Base-by-base conservation (phyloP, 2,888 invertebrate species). In the Drosophila fungiperda region DNA sequence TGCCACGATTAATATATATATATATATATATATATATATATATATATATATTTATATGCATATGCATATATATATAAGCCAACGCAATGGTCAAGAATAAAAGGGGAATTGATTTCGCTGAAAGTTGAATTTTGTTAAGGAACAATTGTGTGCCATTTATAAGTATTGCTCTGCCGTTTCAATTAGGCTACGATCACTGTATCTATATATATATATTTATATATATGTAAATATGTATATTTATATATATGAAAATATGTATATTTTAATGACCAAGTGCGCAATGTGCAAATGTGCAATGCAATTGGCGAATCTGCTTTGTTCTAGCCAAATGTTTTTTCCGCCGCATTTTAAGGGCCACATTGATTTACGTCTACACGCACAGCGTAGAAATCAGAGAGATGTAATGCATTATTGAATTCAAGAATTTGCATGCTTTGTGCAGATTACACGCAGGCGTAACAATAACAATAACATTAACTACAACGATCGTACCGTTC, bases 401-500 rank as follows among this genome's bases (percentile, higher is more conserved):
- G 36, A 52, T 32, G 11, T 11, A 26, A 80, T 73, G 76, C 67
- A 17, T 59, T 72, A 72, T 78, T 45, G 64, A 59, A 68, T 48
- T 76, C n/a, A 55, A 68, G 68, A 70, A 64, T 80, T 76, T 57
- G 32, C 36, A 59, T 68, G 66, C 49, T 61, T 58, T 63, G 36
- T 42, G 61, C 42, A 59, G 26, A 49, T 49, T 15, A 49, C 48
- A 60, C 36, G 65, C 55, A 57, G 38, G 50, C 54, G 35, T 55
- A 38, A 38, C 54, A 55, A 55, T 12, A 55, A 38, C 55, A 55
- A 38, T 50, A 69, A 26, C n/a, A 55, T n/a, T 36, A 36, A 15
- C 15, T 6, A 20, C 5, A 53, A 32, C n/a, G 35, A 52, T 78
- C 83, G 52, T 87, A 85, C 84, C 84, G 88, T 81, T 87, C 83